These are phyloP conservation scores for Semnornis frantzii DNA, from an alignment of 2,113 vertebrate genomes.

Conservation along the genomic window DNA sequence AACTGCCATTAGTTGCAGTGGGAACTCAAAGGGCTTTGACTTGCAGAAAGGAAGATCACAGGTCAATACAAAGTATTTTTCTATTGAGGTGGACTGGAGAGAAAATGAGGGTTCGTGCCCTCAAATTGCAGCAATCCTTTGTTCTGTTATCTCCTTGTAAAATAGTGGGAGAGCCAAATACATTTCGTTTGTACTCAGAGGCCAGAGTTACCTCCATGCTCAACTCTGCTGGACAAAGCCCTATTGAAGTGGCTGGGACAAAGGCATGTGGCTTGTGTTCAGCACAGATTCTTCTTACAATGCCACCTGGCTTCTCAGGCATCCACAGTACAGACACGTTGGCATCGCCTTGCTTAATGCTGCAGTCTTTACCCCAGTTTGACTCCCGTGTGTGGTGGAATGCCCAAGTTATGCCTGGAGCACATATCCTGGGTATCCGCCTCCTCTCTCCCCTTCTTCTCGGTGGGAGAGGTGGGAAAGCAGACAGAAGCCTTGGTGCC, in stretches of 20 bases:
- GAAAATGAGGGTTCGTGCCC: slow-evolving; percentile 33
- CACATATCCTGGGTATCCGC: too few species aligned
- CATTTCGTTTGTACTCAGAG: slow-evolving; percentile 18
- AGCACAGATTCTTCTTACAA: not conserved
- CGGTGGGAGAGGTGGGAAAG: too few species aligned
- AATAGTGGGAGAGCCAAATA: slow-evolving; percentile 23
- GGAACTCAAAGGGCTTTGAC: not conserved
- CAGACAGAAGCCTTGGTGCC: too few species aligned
- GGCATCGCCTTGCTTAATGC: not conserved
- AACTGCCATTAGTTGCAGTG: not conserved
- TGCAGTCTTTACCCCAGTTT: not conserved
- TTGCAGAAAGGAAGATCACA: slow-evolving; percentile 4
- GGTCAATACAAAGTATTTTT: slow-evolving; percentile 5
- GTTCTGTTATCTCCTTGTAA: slow-evolving; percentile 39
- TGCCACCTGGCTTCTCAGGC: not conserved
- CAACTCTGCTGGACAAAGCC: not conserved
- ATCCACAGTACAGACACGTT: not conserved
- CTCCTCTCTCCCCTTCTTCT: too few species aligned
- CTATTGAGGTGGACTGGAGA: slow-evolving; percentile 16
- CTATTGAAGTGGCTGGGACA: not conserved
- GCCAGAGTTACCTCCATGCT: not conserved
- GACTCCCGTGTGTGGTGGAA: not conserved
- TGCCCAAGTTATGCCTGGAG: too few species aligned
- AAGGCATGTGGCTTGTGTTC: not conserved
- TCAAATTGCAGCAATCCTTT: slow-evolving; percentile 9